These are phyloP conservation scores for Chloroceryle inda DNA, from an alignment of 2,797 vertebrate genomes.

Conservation along the genomic window DNA sequence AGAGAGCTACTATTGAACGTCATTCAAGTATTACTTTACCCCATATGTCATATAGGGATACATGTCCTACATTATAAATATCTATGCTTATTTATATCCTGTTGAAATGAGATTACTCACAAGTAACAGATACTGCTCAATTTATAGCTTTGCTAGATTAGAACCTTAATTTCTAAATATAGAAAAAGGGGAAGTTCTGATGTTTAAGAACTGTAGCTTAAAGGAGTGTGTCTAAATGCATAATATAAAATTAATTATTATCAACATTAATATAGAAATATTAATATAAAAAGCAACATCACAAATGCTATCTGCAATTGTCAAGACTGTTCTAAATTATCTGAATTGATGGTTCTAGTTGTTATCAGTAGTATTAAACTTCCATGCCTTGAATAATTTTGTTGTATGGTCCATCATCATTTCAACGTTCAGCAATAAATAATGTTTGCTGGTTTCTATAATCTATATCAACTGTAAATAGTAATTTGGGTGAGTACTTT, in stretches of 20 bases:
- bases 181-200: neutral
- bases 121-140: neutral
- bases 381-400: neutral
- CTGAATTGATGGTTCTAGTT: neutral
- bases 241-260: neutral
- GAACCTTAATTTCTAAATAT: neutral
- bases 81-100: neutral
- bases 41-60: neutral
- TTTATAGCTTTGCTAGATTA: neutral
- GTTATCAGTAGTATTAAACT: neutral
- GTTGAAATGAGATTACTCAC: neutral
- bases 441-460: neutral
- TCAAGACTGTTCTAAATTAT: neutral
- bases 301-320: neutral
- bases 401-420: neutral
- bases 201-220: neutral
- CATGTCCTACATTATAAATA: neutral
- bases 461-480: neutral
- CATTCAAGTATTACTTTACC: neutral
- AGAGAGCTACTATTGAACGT: neutral
- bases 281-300: neutral
- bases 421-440: neutral
- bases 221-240: neutral
- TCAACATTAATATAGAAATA: neutral
- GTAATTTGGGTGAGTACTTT: neutral